Conservation (phyloP, 2,797 vertebrate species). For the Valencia hispanica region DNA sequence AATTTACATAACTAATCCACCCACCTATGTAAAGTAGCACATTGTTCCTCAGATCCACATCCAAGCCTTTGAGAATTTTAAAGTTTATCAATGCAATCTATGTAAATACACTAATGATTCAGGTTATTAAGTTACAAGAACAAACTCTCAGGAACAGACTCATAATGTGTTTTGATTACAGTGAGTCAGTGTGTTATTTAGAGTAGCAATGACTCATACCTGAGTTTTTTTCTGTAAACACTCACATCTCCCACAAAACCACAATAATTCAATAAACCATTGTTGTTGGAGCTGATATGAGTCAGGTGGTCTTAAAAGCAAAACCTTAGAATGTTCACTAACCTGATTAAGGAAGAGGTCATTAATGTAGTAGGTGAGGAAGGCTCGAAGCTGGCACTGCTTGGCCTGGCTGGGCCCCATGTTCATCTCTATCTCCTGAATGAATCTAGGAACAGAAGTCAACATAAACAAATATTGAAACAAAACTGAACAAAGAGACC, state of each 20-base stretch:
- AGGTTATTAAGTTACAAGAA: background rate
- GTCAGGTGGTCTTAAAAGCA: background rate
- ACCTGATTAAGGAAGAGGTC: conserved; percentile 95
- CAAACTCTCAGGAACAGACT: background rate
- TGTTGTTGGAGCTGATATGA: background rate
- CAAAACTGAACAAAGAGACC: conserved; percentile 1
- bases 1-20: background rate
- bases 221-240: background rate
- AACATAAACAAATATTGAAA: conserved; percentile 26
- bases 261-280: background rate
- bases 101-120: background rate
- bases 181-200: background rate
- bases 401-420: conserved; percentile 91
- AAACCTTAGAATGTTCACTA: conserved; percentile 21
- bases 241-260: background rate
- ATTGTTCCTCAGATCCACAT: conserved; percentile 2
- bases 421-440: conserved; percentile 93
- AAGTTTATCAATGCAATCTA: background rate
- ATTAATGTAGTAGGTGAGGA: conserved; percentile 97
- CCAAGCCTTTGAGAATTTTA: background rate
- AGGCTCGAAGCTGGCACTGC: conserved; percentile 93
- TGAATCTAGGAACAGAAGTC: conserved; percentile 84
- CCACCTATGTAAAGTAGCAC: background rate
- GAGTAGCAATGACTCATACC: background rate
- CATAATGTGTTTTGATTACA: background rate